These are phyloP conservation scores for Crenuchus spilurus DNA, from an alignment of 2,797 vertebrate genomes.

Conservation along the genomic window DNA sequence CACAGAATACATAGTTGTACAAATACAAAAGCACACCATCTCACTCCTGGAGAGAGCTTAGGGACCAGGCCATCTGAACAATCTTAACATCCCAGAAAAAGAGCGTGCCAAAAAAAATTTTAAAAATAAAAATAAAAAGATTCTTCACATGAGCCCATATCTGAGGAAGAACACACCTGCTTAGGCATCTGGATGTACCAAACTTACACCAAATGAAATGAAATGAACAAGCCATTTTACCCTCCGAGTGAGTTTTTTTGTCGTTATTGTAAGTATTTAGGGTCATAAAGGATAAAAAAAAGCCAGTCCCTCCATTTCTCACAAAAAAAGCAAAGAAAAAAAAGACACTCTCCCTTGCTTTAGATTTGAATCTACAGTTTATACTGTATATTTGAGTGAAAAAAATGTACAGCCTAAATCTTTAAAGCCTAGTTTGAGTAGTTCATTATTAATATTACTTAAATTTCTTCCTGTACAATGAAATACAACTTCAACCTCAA, in stretches of 20 bases:
- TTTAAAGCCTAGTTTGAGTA: constrained; percentile 86
- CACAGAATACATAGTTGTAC: constrained; percentile 87
- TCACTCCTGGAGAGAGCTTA: constrained; percentile 64
- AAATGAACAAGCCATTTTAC: constrained; percentile 16
- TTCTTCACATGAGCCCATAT: constrained; percentile 3
- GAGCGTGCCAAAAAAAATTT: background rate
- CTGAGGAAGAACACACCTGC: constrained; percentile 21
- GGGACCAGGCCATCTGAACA: constrained; percentile 42
- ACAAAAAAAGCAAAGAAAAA: constrained; percentile 54
- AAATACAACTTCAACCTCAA: constrained; percentile 77
- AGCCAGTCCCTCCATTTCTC: constrained; percentile 55
- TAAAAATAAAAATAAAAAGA: no score
- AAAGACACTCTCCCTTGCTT: constrained; percentile 55
- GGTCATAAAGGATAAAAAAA: constrained; percentile 48
- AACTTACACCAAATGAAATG: constrained; percentile 10
- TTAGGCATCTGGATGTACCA: background rate
- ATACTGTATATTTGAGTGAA: constrained; percentile 80
- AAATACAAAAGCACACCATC: constrained; percentile 82
- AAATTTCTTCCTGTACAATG: constrained; percentile 82
- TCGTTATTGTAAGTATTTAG: background rate
- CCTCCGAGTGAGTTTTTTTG: constrained; percentile 8
- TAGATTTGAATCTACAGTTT: constrained; percentile 69
- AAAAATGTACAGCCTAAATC: constrained; percentile 94
- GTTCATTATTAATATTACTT: constrained; percentile 75
- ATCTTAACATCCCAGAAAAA: constrained; percentile 8